Base-by-base conservation (phyloP, 2,888 invertebrate species). In the Trisateles emortualis region DNA sequence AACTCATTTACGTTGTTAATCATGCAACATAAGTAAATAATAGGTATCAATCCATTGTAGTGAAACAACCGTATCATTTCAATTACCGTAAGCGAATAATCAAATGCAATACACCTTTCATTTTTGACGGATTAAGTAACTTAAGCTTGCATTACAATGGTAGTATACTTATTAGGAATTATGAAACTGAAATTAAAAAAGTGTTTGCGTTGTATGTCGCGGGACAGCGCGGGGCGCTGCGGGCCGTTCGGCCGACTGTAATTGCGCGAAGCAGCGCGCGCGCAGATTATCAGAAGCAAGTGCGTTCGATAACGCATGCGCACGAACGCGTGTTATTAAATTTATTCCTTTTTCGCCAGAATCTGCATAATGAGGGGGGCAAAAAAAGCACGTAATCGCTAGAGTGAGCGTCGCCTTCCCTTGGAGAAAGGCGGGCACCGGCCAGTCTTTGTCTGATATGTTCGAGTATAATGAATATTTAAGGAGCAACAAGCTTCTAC, bases 311-410 rank as follows among this genome's bases (percentile, higher is more conserved):
- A 92, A 91, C 89, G 86, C 89, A 87, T 87, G 90, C 85, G 85
- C 91, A 91, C 90, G 91, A 91, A 92, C 84, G 90, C 88, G 81
- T 90, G 84, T 92, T 90, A 92, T 92, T 92, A 92, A 92, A 92
- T 91, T 88, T 90, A 90, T 92, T 91, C 90, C 88, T 92, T 92
- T 92, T 92, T 91, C 88, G 82, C 82, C 90, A 77, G 88, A 92
- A 92, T 92, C 90, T 92, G 87, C 92, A 92, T 92, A 92, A 92
- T 92, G 88, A 91, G 86, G 87, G 90, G 87, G 86, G 86, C 78
- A 88, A 90, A 90, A 90, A 77, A 87, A 85, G 73, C 77, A 75
- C 83, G 88, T 90, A 91, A 89, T 89, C 91, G 90, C 89, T 90
- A 90, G 88, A 90, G 80, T 87, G 88, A 78, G 69, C 86, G 86